A percentile compares a stretch with the other conserved stretches of the same genome.
phyloP scores from a whole-genome alignment of 2,888 invertebrate species.

The Tetramorium bicarinatum region DNA sequence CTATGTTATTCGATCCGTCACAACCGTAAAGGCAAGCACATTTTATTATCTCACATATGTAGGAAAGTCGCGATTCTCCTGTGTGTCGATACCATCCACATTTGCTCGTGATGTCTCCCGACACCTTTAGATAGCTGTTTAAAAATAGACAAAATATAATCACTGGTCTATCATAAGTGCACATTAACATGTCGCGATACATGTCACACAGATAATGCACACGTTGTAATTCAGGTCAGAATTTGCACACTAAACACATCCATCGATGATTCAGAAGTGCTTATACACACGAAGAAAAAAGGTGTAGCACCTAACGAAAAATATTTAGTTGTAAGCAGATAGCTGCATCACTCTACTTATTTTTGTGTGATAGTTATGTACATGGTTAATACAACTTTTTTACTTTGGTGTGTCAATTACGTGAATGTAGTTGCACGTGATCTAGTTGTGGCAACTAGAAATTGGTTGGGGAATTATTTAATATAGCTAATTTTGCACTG shows the following conservation, averaged over 20 bases:
- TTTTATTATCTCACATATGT: background rate
- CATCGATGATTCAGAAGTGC: background rate
- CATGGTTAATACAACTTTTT: too few relatives aligned
- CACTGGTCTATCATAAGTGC: background rate
- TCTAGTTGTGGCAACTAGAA: too few relatives aligned
- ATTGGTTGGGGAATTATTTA: too few relatives aligned
- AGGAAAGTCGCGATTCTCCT: background rate
- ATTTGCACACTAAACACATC: background rate
- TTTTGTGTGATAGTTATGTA: too few relatives aligned
- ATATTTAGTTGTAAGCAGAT: too few relatives aligned
- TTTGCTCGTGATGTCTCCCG: background rate
- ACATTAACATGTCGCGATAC: background rate
- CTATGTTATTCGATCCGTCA: conserved; percentile 54
- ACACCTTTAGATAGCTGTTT: background rate
- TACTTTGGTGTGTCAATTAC: too few relatives aligned
- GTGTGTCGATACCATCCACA: background rate
- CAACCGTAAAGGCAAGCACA: conserved; percentile 48
- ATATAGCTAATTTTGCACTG: too few relatives aligned
- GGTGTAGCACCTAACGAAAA: too few relatives aligned
- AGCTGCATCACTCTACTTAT: too few relatives aligned
- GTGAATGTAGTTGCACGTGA: too few relatives aligned
- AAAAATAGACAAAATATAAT: background rate
- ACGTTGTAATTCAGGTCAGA: too few relatives aligned
- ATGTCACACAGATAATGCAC: background rate
- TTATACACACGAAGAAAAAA: background rate